These are phyloP conservation scores for Phallusia fumigata DNA, from an alignment of 23 tunicate genomes.

Conservation along the genomic window DNA sequence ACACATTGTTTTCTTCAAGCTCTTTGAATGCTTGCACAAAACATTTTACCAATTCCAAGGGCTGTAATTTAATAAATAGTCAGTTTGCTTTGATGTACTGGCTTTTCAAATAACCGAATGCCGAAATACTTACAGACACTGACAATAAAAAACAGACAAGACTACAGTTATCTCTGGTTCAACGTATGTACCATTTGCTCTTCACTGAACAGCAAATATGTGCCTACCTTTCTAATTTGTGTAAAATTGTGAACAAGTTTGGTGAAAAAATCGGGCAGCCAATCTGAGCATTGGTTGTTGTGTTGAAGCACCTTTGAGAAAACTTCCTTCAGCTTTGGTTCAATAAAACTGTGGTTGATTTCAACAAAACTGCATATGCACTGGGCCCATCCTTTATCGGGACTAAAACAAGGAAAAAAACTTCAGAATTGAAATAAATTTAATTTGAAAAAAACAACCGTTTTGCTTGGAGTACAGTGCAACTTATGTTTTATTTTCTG, in stretches of 20 bases:
- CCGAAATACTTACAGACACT: no score
- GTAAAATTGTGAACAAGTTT: not conserved
- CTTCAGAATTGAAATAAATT: no score
- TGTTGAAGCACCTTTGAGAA: not conserved
- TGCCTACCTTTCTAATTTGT: constrained; percentile 7
- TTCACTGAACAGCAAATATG: no score
- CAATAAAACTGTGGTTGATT: not conserved
- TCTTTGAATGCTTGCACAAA: not conserved
- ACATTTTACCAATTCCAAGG: not conserved
- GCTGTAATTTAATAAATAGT: no score
- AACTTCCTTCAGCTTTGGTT: not conserved
- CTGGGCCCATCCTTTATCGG: not conserved
- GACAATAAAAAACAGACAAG: no score
- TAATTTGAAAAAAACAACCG: no score
- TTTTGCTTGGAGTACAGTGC: no score
- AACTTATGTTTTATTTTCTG: no score
- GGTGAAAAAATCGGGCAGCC: not conserved
- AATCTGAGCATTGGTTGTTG: not conserved
- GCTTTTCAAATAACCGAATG: no score
- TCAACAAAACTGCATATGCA: not conserved
- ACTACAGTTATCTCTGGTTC: no score
- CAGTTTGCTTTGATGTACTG: no score
- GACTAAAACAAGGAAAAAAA: not conserved
- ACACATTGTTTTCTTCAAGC: not conserved
- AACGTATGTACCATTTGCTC: no score